These are phyloP conservation scores for Nomada fucata DNA, from an alignment of 2,888 invertebrate species.

Conservation along the genomic window DNA sequence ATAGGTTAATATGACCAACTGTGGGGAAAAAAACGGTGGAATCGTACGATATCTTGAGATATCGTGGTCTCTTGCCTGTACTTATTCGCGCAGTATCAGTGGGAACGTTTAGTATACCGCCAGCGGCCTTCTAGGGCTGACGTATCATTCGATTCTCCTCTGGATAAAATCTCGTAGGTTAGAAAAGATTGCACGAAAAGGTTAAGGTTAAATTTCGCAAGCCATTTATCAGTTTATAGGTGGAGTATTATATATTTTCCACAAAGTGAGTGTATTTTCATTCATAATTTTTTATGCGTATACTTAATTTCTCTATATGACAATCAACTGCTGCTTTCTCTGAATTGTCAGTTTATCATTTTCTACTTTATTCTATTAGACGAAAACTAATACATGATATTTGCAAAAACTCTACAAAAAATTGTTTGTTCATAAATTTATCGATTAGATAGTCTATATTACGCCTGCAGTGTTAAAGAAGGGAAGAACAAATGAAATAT, in stretches of 20 bases:
- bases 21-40: constrained; percentile 46
- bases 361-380: no score
- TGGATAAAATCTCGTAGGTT: constrained; percentile 28
- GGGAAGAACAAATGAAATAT: constrained; percentile 17
- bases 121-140: constrained; percentile 51
- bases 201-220: constrained; percentile 15
- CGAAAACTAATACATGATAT: no score
- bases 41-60: constrained; percentile 71
- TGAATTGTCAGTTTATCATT: no score
- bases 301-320: not conserved
- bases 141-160: constrained; percentile 2
- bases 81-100: constrained; percentile 59
- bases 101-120: constrained; percentile 72
- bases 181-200: constrained; percentile 31
- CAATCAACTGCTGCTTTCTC: not conserved
- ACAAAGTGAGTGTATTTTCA: constrained; percentile 30
- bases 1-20: constrained; percentile 31
- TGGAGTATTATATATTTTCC: not conserved
- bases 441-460: not conserved
- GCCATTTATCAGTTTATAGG: not conserved
- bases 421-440: not conserved
- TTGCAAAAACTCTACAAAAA: not conserved
- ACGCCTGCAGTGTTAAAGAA: no score
- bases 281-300: not conserved
- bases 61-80: constrained; percentile 55